A percentile compares a stretch with the other conserved stretches of the same genome.
These are phyloP conservation scores for Piliocolobus tephrosceles DNA, from an alignment of 2,113 vertebrate genomes.

Conservation along the genomic window DNA sequence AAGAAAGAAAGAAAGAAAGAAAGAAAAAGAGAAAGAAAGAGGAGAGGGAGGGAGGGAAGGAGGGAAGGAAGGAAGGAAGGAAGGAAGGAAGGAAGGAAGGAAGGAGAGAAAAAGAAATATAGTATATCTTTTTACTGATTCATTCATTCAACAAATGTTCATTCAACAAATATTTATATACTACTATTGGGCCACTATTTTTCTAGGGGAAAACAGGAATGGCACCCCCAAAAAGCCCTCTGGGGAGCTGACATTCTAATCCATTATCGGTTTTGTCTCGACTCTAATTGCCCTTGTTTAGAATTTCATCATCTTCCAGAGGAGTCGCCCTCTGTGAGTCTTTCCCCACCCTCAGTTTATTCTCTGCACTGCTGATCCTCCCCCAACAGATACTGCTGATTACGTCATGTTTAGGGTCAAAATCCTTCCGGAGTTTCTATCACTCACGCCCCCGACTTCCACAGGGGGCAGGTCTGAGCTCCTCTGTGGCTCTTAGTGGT, in stretches of 20 bases:
- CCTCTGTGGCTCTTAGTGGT: neutral
- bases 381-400: neutral
- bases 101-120: neutral
- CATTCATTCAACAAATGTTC: neutral
- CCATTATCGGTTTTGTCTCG: neutral
- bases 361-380: neutral
- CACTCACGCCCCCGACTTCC: accelerated
- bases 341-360: accelerated
- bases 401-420: accelerated
- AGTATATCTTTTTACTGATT: neutral
- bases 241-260: neutral
- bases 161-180: neutral
- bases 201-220: neutral
- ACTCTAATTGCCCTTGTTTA: neutral
- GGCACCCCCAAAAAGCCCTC: neutral
- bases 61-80: no score
- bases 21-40: no score
- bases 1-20: no score
- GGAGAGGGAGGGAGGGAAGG: no score
- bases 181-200: neutral
- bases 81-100: no score
- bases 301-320: neutral
- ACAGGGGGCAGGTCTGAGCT: accelerated
- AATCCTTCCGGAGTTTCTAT: accelerated
- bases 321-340: neutral